Evolutionary conservation across 2,797 vertebrate genomes (phyloP), one percentile per base, ranked within the genome.

Genomic region (Pseudomugil gertrudae): DNA sequence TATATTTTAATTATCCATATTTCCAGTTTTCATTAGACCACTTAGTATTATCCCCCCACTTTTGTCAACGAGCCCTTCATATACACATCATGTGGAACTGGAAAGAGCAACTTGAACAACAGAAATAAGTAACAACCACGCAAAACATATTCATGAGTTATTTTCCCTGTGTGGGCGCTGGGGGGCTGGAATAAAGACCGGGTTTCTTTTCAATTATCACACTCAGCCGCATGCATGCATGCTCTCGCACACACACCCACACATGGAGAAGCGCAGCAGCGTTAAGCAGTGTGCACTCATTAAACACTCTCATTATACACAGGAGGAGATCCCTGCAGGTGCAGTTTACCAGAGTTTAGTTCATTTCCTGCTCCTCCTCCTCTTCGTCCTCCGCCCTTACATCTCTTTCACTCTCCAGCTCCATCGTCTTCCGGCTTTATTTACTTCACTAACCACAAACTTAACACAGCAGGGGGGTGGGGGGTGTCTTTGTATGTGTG

Each of bases 221-320:
- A 83, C 76, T 62, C 50, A 54, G 43, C 51, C 63, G 17, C 71
- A 64, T 36, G 68, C 63, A 57, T 24, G 9, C 60, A 33, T 27
- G 29, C 24, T 45, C 56, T 32, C 63, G 43, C 66, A 27, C 64
- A 50, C 60, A 43, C 60, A 27, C 48, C 50, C 43, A 54, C 65
- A 17, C 76, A 62, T 71, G 72, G 32, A 3, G 8, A 30, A 11
- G 11, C 69, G 76, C 11, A 9, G 66, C 74, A 76, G 81, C 80
- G 84, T 90, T 86, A 87, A 93, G 89, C 89, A 84, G 88, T 90
- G 88, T 92, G 90, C 86, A 74, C 87, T 93, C 90, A 93, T 93
- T 93, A 93, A 93, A 87, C 84, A 84, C 89, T 87, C 88, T 93
- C 87, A 93, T 94, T 93, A 92, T 87, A 91, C 83, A 86, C 84